Evolutionary conservation across 2,888 invertebrate species (phyloP).

Genomic region (Pheosia gnoma): DNA sequence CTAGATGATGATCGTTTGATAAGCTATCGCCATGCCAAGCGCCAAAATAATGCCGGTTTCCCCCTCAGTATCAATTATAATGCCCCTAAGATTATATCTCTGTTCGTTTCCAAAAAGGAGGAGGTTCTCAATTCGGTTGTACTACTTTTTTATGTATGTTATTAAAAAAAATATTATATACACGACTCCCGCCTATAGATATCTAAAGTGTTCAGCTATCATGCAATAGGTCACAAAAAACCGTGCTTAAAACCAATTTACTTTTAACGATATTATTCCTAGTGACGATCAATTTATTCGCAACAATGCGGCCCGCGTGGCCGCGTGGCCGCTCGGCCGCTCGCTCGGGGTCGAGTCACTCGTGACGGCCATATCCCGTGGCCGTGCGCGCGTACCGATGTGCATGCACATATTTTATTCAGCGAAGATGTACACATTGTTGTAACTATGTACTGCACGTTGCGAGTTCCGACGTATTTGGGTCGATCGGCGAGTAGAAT

Average conservation of each 20-base stretch:
- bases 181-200: no score
- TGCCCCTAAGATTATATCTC: no score
- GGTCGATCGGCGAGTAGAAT: constrained; percentile 1
- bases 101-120: no score
- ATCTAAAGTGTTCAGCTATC: no score
- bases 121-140: no score
- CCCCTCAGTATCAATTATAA: no score
- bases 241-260: not conserved
- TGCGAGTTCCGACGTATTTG: constrained; percentile 1
- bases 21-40: no score
- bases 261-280: not conserved
- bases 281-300: not conserved
- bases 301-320: not conserved
- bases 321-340: not conserved
- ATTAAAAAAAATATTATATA: no score
- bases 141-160: no score
- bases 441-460: not conserved
- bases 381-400: not conserved
- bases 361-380: constrained; percentile 3
- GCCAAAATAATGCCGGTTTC: no score
- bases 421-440: not conserved
- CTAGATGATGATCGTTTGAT: no score
- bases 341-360: not conserved
- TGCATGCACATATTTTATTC: constrained; percentile 4
- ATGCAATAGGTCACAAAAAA: not conserved